Evolutionary conservation across 2,113 vertebrate species (phyloP).

Genomic region (Mixornis gularis): DNA sequence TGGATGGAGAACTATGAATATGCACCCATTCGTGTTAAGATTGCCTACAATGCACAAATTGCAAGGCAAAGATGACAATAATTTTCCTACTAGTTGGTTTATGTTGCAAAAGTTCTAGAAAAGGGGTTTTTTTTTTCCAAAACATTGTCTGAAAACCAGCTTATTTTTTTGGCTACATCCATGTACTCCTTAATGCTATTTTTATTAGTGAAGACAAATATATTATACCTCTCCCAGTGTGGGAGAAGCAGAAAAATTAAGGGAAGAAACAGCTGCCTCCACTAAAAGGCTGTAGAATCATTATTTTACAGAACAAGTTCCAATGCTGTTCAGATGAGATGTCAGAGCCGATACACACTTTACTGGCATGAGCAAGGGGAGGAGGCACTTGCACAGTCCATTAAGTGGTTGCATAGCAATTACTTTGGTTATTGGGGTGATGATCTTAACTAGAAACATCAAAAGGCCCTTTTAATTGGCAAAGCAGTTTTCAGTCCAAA

Average conservation of each 20-base stretch:
- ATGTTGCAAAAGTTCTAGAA: neutral
- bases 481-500: neutral
- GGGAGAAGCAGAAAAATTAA: neutral
- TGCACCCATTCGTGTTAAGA: neutral
- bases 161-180: neutral
- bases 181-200: neutral
- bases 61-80: neutral
- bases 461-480: neutral
- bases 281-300: neutral
- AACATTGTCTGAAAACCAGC: neutral
- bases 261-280: neutral
- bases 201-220: neutral
- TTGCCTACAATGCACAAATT: neutral
- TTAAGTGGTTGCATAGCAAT: neutral
- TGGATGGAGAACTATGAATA: neutral
- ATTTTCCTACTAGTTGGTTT: neutral
- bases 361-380: neutral
- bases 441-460: neutral
- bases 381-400: neutral
- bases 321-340: neutral
- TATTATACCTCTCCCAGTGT: neutral
- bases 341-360: neutral
- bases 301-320: neutral
- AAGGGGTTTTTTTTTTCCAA: fast-evolving
- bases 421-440: neutral